Base-by-base conservation (phyloP, 2,888 invertebrate genomes). In the Orchesella flavescens region DNA sequence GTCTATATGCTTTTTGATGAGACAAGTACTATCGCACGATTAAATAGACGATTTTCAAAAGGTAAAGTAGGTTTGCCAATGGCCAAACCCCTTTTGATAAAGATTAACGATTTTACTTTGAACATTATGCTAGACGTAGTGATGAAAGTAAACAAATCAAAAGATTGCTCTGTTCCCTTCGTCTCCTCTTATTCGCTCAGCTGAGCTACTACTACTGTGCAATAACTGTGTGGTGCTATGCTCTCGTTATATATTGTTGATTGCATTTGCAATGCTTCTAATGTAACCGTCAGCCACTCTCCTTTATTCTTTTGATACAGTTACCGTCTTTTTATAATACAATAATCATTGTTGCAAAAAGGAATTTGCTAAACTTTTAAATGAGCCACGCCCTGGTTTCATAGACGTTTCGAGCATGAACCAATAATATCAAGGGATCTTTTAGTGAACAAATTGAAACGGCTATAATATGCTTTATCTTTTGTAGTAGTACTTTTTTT, bases 141-240 rank as follows among this genome's bases (percentile, higher is more conserved):
- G 57, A 73, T 59, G 82, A 82, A 76, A 76, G 82, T 82, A 82
- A 82, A 82, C 82, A 82, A 82, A 82, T 82, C 82, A 82, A 82
- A 82, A 69, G 76, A 57, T 82, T 82, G 69, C 46, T 23, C 55
- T 55, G 69, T 61, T 82, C 59, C 53, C 34, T 49, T 71, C 69
- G 76, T 82, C 63, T 75, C 71, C 76, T 46, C 76, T 66, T 66
- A 82, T 82, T 82, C 82, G 82, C 65, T 34, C 34, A 34, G 34
- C 34, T 34, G 34, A 34, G 34, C 34, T n/a, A n/a, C 66, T 66
- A 23, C 68, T 17, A 71, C 49, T 49, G n/a, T 49, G 44, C 44
- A 44, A 44, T 44, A 44, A n/a, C 12, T 49, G 12, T 49, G 49
- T 49, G n/a, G n/a, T 24, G 24, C 61, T 2, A 23, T 61, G 23